Evolutionary conservation across 2,888 invertebrate genomes (phyloP).

Genomic region (Ptilodon capucinus): DNA sequence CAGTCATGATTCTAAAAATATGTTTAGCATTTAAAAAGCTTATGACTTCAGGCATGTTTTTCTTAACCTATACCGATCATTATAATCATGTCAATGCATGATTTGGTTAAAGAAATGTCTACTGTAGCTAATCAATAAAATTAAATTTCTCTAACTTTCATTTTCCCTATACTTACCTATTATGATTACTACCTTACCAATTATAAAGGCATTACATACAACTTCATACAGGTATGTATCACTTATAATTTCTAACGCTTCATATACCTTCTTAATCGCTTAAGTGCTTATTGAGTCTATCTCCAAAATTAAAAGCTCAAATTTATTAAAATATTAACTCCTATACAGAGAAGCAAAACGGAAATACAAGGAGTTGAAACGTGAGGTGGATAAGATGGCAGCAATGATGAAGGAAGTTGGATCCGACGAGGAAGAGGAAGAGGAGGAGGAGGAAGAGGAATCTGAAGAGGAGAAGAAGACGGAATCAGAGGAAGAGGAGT

Average conservation of each 20-base stretch:
- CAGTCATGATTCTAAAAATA: slow-evolving; percentile 24
- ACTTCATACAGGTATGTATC: slow-evolving; percentile 1
- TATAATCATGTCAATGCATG: neutral
- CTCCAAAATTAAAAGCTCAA: neutral
- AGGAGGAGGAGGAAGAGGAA: slow-evolving; percentile 83
- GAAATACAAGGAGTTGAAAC: slow-evolving; percentile 91
- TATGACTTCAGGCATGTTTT: slow-evolving; percentile 1
- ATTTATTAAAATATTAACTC: neutral
- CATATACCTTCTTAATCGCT: neutral
- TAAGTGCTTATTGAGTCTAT: neutral
- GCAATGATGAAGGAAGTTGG: slow-evolving; percentile 91
- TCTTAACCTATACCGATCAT: neutral
- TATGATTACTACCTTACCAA: neutral
- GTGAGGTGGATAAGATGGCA: slow-evolving; percentile 96
- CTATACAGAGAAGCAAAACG: slow-evolving; percentile 87
- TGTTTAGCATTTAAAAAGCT: neutral
- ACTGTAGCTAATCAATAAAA: neutral
- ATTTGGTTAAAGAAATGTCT: too few relatives aligned
- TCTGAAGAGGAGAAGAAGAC: slow-evolving; percentile 84
- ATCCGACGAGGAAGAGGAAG: slow-evolving; percentile 87
- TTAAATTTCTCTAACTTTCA: neutral
- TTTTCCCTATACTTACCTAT: neutral
- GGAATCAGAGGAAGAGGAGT: slow-evolving; percentile 81
- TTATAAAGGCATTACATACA: neutral
- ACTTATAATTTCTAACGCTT: neutral